Conservation (phyloP, 2,113 vertebrate genomes). For the Acrocephalus arundinaceus region DNA sequence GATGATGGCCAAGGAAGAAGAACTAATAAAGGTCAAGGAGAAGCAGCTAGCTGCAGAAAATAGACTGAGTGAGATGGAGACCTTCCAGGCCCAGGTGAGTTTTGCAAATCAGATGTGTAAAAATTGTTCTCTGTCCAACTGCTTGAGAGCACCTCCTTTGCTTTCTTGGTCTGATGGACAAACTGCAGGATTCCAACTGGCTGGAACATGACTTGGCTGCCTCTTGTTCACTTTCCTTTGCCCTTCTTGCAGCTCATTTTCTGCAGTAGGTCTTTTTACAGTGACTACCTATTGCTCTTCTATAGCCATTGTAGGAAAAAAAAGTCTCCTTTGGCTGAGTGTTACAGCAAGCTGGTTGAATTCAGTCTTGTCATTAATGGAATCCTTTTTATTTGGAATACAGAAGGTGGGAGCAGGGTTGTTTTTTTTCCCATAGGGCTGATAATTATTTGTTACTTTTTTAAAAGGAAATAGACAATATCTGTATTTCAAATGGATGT, state of each 20-base stretch:
- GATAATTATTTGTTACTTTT: not conserved
- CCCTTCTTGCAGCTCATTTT: not conserved
- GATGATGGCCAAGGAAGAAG: constrained; percentile 95
- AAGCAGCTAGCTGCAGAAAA: constrained; percentile 86
- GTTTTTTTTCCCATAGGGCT: not conserved
- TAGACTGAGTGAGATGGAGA: constrained; percentile 85
- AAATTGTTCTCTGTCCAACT: not conserved
- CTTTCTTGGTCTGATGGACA: not conserved
- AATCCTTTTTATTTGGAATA: not conserved
- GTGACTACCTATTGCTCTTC: not conserved
- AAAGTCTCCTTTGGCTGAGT: not conserved
- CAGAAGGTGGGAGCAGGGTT: not conserved
- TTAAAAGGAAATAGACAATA: not conserved
- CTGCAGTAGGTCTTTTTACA: not conserved
- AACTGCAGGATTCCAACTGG: not conserved
- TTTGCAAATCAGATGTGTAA: not conserved
- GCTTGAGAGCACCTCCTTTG: not conserved
- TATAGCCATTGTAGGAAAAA: not conserved
- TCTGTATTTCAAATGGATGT: not conserved
- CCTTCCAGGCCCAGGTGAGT: constrained; percentile 86
- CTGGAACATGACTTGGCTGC: not conserved
- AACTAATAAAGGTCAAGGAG: constrained; percentile 89
- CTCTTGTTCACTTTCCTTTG: not conserved
- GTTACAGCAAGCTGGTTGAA: not conserved
- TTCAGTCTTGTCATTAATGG: not conserved